These are phyloP conservation scores for Actinia equina DNA, from an alignment of 64 coral and sea anemone genomes.

Conservation along the genomic window DNA sequence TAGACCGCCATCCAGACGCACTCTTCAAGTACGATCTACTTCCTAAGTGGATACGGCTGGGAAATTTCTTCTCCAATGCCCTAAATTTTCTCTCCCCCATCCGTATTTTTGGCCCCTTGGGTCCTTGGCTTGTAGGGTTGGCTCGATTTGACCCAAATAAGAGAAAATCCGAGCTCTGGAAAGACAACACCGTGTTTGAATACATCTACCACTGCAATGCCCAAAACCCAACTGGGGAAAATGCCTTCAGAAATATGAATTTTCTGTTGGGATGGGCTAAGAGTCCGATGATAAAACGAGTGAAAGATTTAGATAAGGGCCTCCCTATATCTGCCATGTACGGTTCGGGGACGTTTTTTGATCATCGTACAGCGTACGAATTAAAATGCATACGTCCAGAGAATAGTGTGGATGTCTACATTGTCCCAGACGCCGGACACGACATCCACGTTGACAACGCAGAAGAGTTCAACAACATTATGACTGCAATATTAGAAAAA, in stretches of 20 bases:
- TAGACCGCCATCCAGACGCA: slow-evolving; percentile 70
- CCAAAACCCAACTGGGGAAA: slow-evolving; percentile 78
- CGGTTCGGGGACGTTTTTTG: slow-evolving; percentile 80
- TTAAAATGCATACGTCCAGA: slow-evolving; percentile 76
- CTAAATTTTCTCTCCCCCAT: slow-evolving; percentile 71
- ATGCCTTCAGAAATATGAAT: slow-evolving; percentile 90
- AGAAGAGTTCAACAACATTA: slow-evolving; percentile 67
- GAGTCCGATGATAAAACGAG: slow-evolving; percentile 85
- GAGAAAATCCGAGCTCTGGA: slow-evolving; percentile 71
- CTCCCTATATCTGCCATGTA: slow-evolving; percentile 77
- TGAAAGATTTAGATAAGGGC: slow-evolving; percentile 54
- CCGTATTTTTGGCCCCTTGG: slow-evolving; percentile 62
- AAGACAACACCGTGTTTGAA: slow-evolving; percentile 63
- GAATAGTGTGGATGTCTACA: slow-evolving; percentile 67
- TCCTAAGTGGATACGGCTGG: slow-evolving; percentile 62
- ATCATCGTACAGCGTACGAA: slow-evolving; percentile 97
- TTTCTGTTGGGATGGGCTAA: slow-evolving; percentile 81
- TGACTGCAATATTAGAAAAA: slow-evolving; percentile 44
- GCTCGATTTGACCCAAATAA: slow-evolving; percentile 68
- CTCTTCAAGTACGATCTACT: slow-evolving; percentile 37
- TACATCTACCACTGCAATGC: slow-evolving; percentile 93
- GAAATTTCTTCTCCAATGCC: slow-evolving; percentile 69
- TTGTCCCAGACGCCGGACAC: slow-evolving; percentile 75
- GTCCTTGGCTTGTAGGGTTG: slow-evolving; percentile 61
- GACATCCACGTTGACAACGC: slow-evolving; percentile 94